A percentile compares a stretch with the other conserved stretches of the same genome.
These are phyloP conservation scores for Chelonus formosanus DNA, from an alignment of 2,888 invertebrate species.

Conservation along the genomic window DNA sequence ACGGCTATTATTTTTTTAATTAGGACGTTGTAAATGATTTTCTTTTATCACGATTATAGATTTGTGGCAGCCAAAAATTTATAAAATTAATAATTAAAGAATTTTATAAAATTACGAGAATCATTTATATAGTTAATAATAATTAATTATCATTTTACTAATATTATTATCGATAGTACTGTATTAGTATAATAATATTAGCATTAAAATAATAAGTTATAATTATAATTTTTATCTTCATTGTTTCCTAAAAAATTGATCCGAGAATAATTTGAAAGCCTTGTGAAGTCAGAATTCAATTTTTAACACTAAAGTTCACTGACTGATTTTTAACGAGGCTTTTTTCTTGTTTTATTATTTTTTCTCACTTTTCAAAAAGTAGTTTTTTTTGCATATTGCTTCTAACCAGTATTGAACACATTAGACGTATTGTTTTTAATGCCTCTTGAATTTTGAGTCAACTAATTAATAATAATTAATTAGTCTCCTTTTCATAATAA, in stretches of 20 bases:
- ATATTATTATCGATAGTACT: too few relatives aligned
- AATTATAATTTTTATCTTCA: constrained; percentile 23
- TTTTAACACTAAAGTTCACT: neutral
- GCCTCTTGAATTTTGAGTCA: constrained; percentile 10
- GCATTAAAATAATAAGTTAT: too few relatives aligned
- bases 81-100: too few relatives aligned
- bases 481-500: neutral
- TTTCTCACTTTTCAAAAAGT: too few relatives aligned
- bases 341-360: constrained; percentile 6
- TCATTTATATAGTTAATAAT: too few relatives aligned
- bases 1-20: too few relatives aligned
- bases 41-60: too few relatives aligned
- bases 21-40: too few relatives aligned
- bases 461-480: constrained; percentile 7
- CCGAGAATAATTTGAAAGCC: neutral
- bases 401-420: constrained; percentile 24
- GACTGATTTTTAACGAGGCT: neutral
- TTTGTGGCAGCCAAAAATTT: too few relatives aligned
- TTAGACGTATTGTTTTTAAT: constrained; percentile 16
- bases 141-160: too few relatives aligned
- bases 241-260: constrained; percentile 5
- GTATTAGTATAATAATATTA: too few relatives aligned
- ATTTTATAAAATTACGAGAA: too few relatives aligned
- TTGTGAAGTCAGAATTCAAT: constrained; percentile 7
- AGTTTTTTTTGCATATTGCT: constrained; percentile 18